Conservation (phyloP, 2,113 vertebrate species). For the Cololabis saira region DNA sequence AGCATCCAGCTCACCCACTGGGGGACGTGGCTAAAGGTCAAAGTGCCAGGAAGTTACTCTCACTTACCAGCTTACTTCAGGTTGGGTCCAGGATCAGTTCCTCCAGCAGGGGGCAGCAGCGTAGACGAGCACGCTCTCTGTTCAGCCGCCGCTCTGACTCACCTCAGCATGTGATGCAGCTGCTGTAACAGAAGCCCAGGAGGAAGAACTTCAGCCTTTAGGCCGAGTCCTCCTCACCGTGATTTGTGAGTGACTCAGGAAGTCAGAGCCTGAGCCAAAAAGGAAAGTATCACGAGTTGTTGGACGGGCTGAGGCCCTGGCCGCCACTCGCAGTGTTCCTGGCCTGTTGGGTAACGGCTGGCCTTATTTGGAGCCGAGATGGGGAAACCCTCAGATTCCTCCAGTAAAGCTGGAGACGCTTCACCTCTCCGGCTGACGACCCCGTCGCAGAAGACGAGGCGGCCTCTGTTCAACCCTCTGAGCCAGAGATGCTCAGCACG, state of each 20-base stretch:
- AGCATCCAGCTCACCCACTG: too few species aligned
- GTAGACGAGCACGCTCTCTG: neutral
- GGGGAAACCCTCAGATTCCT: neutral
- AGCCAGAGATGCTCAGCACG: neutral
- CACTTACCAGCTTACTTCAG: too few species aligned
- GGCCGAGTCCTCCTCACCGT: conserved; percentile 7
- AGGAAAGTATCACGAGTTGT: neutral
- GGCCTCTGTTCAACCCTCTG: neutral
- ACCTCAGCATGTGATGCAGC: conserved; percentile 28
- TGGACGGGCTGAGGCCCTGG: conserved; percentile 29
- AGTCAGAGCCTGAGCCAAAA: conserved; percentile 5
- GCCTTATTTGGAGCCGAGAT: conserved; percentile 34
- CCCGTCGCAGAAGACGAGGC: neutral
- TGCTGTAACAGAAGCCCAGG: conserved; percentile 7
- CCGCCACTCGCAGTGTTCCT: conserved; percentile 51
- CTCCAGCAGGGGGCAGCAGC: conserved; percentile 2
- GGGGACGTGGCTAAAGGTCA: too few species aligned
- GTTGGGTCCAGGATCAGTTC: too few species aligned
- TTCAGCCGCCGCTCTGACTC: conserved; percentile 19
- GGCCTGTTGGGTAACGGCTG: neutral
- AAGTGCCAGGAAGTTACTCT: too few species aligned
- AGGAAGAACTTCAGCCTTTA: conserved; percentile 45
- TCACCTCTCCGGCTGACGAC: neutral
- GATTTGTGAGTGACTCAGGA: conserved; percentile 16
- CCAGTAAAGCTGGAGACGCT: neutral